Evolutionary conservation across 2,797 vertebrate species (phyloP).

Genomic region (Aplochiton taeniatus): DNA sequence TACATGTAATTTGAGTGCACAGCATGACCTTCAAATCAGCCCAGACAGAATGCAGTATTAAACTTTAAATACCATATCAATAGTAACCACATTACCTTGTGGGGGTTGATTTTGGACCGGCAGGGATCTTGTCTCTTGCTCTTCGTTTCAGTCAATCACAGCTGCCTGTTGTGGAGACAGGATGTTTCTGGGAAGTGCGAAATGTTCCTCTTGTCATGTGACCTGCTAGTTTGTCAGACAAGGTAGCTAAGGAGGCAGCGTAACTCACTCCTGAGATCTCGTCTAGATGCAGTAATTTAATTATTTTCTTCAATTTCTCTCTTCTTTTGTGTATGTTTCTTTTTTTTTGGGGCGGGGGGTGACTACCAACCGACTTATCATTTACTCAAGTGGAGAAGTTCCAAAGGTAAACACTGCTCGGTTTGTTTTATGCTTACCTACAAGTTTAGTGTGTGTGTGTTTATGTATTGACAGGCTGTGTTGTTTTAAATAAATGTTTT

Average conservation of each 20-base stretch:
- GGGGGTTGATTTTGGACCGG: slow-evolving; percentile 5
- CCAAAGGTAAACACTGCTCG: slow-evolving; percentile 33
- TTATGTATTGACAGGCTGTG: slow-evolving; percentile 10
- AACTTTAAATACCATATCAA: slow-evolving; percentile 42
- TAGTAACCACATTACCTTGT: slow-evolving; percentile 37
- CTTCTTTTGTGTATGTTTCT: neutral
- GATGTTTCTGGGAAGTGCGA: slow-evolving; percentile 46
- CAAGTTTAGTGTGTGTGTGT: slow-evolving; percentile 20
- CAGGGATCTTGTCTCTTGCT: slow-evolving; percentile 24
- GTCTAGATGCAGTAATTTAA: neutral
- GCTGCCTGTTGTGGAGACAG: slow-evolving; percentile 41
- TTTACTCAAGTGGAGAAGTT: neutral
- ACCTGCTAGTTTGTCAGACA: slow-evolving; percentile 21
- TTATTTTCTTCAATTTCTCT: slow-evolving; percentile 11
- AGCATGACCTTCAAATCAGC: slow-evolving; percentile 25
- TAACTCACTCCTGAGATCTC: neutral
- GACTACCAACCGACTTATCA: neutral
- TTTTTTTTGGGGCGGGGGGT: neutral
- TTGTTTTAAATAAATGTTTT: neutral
- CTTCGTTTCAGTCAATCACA: slow-evolving; percentile 37
- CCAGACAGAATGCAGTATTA: slow-evolving; percentile 26
- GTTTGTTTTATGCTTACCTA: slow-evolving; percentile 26
- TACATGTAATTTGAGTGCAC: neutral
- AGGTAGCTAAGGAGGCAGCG: slow-evolving; percentile 4
- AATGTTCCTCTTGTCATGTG: slow-evolving; percentile 53